Conservation (phyloP, 2,113 vertebrate genomes). For the Cettia cetti region DNA sequence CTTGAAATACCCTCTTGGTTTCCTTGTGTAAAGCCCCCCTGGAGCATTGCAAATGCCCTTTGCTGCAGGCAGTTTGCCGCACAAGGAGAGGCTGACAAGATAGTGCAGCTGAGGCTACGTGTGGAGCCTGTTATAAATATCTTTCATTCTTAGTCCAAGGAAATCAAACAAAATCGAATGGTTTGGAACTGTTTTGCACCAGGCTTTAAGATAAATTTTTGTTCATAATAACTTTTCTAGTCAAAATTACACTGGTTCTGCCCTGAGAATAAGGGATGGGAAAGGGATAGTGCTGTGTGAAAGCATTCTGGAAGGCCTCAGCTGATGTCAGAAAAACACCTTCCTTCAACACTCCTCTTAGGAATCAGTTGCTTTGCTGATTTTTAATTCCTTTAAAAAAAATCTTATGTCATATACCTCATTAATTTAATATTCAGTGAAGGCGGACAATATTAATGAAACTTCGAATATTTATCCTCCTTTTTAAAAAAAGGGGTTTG, state of each 20-base stretch:
- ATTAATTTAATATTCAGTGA: background rate
- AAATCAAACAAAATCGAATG: background rate
- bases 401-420: background rate
- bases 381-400: background rate
- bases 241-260: background rate
- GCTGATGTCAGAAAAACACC: background rate
- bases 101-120: background rate
- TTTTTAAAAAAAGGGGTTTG: fast-evolving
- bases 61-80: background rate
- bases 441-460: background rate
- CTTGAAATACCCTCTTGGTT: background rate
- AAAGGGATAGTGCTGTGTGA: fast-evolving
- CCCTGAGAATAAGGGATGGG: background rate
- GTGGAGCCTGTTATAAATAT: background rate
- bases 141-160: background rate
- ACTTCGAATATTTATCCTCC: background rate
- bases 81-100: background rate
- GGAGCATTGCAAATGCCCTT: background rate
- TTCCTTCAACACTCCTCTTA: background rate
- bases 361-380: background rate
- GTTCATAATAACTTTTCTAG: background rate
- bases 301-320: background rate
- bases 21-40: background rate
- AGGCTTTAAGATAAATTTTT: background rate
- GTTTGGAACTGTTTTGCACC: background rate